Conservation (phyloP, 2,113 vertebrate species). For the Tachycineta bicolor region DNA sequence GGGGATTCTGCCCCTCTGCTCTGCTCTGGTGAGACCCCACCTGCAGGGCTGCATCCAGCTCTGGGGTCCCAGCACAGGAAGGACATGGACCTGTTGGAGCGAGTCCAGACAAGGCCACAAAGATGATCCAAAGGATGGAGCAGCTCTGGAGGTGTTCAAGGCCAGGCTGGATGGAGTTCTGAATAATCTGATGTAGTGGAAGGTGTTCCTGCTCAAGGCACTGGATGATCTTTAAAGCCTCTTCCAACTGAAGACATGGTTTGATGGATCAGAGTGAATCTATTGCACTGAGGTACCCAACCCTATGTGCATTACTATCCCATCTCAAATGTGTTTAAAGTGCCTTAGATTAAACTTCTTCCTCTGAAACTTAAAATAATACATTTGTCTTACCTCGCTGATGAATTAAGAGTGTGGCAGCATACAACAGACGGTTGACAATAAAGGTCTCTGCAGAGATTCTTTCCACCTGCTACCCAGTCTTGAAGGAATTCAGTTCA, state of each 20-base stretch:
- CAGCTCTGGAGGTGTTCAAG: background rate
- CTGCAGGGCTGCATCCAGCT: background rate
- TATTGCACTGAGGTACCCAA: background rate
- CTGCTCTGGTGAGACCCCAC: background rate
- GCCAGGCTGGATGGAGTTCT: background rate
- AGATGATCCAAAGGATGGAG: background rate
- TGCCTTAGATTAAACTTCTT: background rate
- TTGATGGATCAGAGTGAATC: background rate
- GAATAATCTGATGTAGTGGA: background rate
- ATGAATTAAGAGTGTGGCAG: background rate
- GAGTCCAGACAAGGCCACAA: background rate
- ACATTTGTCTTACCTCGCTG: background rate
- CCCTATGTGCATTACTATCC: background rate
- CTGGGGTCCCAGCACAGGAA: background rate
- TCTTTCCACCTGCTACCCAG: background rate
- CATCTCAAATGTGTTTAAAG: background rate
- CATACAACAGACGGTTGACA: background rate
- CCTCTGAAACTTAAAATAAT: background rate
- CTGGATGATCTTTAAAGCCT: background rate
- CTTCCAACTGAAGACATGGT: background rate
- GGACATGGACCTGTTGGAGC: fast-evolving
- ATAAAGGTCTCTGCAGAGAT: background rate
- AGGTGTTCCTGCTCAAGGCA: background rate
- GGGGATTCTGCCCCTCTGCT: background rate
- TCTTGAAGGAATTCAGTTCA: background rate